phyloP scores from a whole-genome alignment of 2,888 invertebrate genomes.

The Diplazon laetatorius region DNA sequence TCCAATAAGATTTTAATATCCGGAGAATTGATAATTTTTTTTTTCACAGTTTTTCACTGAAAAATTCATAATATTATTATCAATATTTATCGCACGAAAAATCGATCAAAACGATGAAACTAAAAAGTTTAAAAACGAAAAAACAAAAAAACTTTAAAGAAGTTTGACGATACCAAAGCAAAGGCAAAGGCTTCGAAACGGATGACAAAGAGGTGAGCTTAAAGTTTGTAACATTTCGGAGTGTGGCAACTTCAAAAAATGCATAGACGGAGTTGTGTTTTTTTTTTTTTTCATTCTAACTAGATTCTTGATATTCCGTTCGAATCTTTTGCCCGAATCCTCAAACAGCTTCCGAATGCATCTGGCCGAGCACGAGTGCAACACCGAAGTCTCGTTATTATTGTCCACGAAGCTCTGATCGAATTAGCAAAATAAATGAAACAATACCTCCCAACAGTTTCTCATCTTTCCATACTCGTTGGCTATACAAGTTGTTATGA shows the following conservation, averaged over 20 bases:
- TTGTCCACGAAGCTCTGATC: slow-evolving; percentile 10
- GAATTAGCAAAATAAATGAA: slow-evolving; percentile 27
- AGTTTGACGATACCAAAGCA: no score
- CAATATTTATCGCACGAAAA: no score
- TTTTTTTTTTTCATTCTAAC: neutral
- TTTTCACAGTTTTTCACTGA: no score
- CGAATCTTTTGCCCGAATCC: slow-evolving; percentile 6
- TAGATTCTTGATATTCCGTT: neutral
- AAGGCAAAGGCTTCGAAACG: neutral
- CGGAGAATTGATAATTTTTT: no score
- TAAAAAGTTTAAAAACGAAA: no score
- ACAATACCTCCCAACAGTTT: slow-evolving; percentile 8
- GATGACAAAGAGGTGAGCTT: neutral
- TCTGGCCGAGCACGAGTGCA: neutral
- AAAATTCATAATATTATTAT: no score
- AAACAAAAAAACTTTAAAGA: no score
- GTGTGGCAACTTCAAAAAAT: neutral
- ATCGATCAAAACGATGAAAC: no score
- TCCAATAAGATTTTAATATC: no score
- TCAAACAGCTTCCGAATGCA: neutral
- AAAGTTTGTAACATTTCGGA: neutral
- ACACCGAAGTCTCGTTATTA: neutral
- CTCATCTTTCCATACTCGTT: slow-evolving; percentile 64
- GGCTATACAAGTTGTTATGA: slow-evolving; percentile 65
- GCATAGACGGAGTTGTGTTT: neutral